phyloP scores from a whole-genome alignment of 2,797 vertebrate species.

The Lutra lutra region DNA sequence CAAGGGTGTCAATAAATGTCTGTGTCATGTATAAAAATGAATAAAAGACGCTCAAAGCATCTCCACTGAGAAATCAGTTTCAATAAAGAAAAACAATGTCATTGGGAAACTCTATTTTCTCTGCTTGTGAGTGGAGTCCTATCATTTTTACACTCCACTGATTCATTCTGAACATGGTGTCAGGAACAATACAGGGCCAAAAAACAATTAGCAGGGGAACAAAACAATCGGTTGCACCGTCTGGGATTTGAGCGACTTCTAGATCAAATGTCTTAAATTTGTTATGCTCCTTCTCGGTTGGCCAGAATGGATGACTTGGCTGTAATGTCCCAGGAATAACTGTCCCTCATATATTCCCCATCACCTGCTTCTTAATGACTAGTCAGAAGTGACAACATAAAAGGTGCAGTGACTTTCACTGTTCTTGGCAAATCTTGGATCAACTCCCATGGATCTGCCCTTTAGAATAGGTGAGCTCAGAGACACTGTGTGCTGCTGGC shows the following conservation, averaged over 20 bases:
- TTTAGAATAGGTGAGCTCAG: slow-evolving; percentile 68
- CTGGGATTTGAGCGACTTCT: slow-evolving; percentile 68
- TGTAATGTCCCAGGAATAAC: slow-evolving; percentile 66
- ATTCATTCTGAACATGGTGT: slow-evolving; percentile 68
- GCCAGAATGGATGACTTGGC: slow-evolving; percentile 61
- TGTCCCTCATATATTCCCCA: slow-evolving; percentile 75
- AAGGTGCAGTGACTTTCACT: slow-evolving; percentile 68
- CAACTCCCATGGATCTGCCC: slow-evolving; percentile 64
- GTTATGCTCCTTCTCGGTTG: slow-evolving; percentile 69
- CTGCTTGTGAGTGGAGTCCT: slow-evolving; percentile 39
- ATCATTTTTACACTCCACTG: slow-evolving; percentile 62
- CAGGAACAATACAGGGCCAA: slow-evolving; percentile 59
- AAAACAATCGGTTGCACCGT: slow-evolving; percentile 67
- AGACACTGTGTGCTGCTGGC: slow-evolving; percentile 11
- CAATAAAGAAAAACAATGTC: slow-evolving; percentile 53
- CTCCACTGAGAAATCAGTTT: slow-evolving; percentile 35
- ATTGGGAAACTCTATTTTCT: slow-evolving; percentile 56
- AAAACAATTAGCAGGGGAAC: slow-evolving; percentile 71
- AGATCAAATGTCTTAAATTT: slow-evolving; percentile 73
- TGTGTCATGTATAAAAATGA: background rate
- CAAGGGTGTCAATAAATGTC: background rate
- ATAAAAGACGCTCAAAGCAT: slow-evolving; percentile 31
- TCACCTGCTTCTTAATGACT: slow-evolving; percentile 73
- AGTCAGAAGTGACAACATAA: slow-evolving; percentile 70
- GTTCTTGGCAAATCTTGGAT: slow-evolving; percentile 66